Base-by-base conservation (phyloP, 2,113 vertebrate species). In the Alectura lathami region DNA sequence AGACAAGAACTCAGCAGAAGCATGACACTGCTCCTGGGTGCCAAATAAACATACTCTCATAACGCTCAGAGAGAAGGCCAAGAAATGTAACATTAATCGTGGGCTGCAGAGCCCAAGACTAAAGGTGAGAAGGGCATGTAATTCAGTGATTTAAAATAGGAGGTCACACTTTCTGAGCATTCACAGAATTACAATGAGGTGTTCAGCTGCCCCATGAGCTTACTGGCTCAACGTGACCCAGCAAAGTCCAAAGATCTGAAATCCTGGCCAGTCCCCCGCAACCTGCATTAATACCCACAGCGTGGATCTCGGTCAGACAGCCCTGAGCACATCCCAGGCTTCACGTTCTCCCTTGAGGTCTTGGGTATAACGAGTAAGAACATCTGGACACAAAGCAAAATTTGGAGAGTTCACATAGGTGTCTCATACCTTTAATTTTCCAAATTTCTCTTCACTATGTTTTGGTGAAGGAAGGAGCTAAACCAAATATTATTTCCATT, bases 261-360 rank as follows among this genome's bases (percentile, higher is more conserved):
- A 38, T 11, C 32, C 8, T 5, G 13, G 3, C 50, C 14, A 16
- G 17, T 30, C 17, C 30, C 40, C 32, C 27, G 11, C 82, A 13
- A 27, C 8, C 32, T 11, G 2, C 36, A 24, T 2, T n/a, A 23
- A 4, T 30, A 29, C 30, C 17, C 50, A 50, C 24, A 51, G 7
- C 3, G 2, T 1, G 14, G 42, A 34, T 30, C 10, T 48, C 4
- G 36, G 18, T 47, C 3, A 45, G 9, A 1, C 8, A n/a, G 45
- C 24, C 75, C 60, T 20, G 9, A 72, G 42, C 13, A 26, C 64
- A 16, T 3, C 32, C 45, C 48, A 47, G 70, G 78, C 69, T 83
- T 20, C 17, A 57, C 27, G 40, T 3, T 53, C 4, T 18, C 9
- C 38, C 48, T 29, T 5, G 22, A 48, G 18, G 14, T 17, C 34